Evolutionary conservation across 1,140 invertebrate genomes (phyloP), one percentile per base, ranked within the genome.

Genomic region (Papilio xuthus): DNA sequence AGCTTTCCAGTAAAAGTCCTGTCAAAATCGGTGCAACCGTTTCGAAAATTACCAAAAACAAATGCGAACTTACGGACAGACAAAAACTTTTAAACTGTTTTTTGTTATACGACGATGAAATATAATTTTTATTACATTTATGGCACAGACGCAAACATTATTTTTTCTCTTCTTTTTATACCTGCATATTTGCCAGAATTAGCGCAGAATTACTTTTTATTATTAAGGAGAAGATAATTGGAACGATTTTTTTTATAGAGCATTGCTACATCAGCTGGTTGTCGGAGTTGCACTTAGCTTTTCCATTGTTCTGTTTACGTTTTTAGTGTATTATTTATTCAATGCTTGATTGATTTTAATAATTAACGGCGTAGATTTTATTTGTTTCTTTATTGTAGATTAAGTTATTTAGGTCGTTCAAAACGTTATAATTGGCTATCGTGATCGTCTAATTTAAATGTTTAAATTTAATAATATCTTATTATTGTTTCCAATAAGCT

Each of bases 391-490:
- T 63, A 63, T 32, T 63, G 23, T 67, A 15, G 2, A 67, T 67
- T 67, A 67, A 67, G 60, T 67, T 28, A 67, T 67, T 67, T 67
- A 67, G 60, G 23, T 67, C 12, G 60, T 15, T 28, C 23, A 67
- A 67, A 67, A 67, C 60, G 15, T 67, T 13, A 23, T 60, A 60
- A 60, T 60, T 26, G 56, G 20, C 12, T 26, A 60, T 60, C 56
- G 56, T 60, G 56, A 13, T 60, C 56, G 56, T 60, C 56, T 23
- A 20, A 23, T 2, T 60, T 60, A 26, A 56, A 56, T 56, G 44
- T 56, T 56, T 60, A 23, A 0, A 23, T 60, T 60, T 60, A 23
- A 60, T 60, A 13, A 23, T 23, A 60, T 13, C 10, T 12, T 2
- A 23, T 60, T 60, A 26, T 60, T 60, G 56, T 56, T 56, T 20